Percentiles rank a stretch among this genome's conserved stretches.
Conservation (phyloP, 2,888 invertebrate genomes). For the Oegoconia quadripuncta region DNA sequence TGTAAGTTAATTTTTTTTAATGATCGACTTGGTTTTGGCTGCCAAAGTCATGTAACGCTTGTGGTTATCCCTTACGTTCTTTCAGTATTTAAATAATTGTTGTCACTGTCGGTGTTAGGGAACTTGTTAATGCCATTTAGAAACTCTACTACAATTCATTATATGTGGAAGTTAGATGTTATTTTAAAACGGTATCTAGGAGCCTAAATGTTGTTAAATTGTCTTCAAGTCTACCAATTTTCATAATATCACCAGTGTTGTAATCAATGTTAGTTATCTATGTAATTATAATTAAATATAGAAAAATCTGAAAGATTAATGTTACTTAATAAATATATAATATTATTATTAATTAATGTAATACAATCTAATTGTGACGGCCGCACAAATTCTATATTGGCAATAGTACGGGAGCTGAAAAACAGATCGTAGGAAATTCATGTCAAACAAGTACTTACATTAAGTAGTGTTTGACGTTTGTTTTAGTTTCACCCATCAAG, state of each 20-base stretch:
- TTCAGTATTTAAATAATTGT: too few species aligned
- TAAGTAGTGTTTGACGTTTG: constrained; percentile 42
- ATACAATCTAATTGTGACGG: constrained; percentile 36
- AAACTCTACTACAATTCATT: too few species aligned
- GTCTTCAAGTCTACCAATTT: too few species aligned
- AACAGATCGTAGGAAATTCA: constrained; percentile 24
- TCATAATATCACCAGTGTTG: neutral
- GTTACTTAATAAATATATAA: constrained; percentile 24
- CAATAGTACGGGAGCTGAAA: constrained; percentile 19
- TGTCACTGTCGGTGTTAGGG: too few species aligned
- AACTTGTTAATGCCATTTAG: too few species aligned
- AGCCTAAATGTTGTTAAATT: too few species aligned
- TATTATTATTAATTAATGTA: constrained; percentile 22
- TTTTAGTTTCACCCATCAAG: constrained; percentile 17
- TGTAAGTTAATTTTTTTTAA: too few species aligned
- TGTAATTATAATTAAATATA: constrained; percentile 2
- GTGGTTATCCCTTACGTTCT: too few species aligned
- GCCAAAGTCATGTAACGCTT: too few species aligned
- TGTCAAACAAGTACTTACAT: constrained; percentile 49
- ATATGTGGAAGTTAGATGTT: too few species aligned
- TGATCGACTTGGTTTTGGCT: too few species aligned
- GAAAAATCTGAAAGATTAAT: constrained; percentile 32
- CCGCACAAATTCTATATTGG: constrained; percentile 38
- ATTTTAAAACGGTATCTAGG: too few species aligned
- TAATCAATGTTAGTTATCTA: constrained; percentile 1